Conservation (phyloP, 2,888 invertebrate genomes). For the Empis livida region DNA sequence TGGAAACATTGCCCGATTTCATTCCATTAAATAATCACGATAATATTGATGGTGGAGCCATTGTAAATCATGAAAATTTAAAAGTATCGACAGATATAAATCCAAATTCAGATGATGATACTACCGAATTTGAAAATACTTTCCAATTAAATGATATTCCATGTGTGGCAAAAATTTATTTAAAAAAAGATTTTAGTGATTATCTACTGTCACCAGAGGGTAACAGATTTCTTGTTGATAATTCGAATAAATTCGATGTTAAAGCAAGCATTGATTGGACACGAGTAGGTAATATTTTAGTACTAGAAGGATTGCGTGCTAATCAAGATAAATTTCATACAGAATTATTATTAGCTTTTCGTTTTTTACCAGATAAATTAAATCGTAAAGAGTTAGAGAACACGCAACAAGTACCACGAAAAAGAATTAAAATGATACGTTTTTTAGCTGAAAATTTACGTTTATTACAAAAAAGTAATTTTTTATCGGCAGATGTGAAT, state of each 20-base stretch:
- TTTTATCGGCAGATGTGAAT: constrained; percentile 38
- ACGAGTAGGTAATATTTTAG: constrained; percentile 36
- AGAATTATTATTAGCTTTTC: constrained; percentile 35
- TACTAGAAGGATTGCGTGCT: constrained; percentile 38
- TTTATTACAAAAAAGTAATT: constrained; percentile 23
- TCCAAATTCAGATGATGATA: constrained; percentile 13
- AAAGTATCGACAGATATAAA: constrained; percentile 14
- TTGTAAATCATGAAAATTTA: constrained; percentile 18
- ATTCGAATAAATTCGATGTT: constrained; percentile 29
- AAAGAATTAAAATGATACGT: constrained; percentile 25
- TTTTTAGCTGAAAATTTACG: constrained; percentile 26
- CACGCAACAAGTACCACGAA: constrained; percentile 26
- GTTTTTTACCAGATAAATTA: constrained; percentile 18
- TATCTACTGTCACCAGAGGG: constrained; percentile 39
- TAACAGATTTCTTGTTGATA: constrained; percentile 34
- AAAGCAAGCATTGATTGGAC: constrained; percentile 29
- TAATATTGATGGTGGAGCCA: background rate
- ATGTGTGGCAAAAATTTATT: constrained; percentile 38
- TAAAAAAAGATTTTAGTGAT: constrained; percentile 38
- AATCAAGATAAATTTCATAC: constrained; percentile 42
- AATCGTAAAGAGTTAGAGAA: constrained; percentile 20
- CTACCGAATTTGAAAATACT: constrained; percentile 5
- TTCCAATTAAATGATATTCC: constrained; percentile 16
- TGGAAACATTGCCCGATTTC: constrained; percentile 26
- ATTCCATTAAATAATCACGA: constrained; percentile 19